Conservation (phyloP, 2,113 vertebrate species). For the Formicarius rufipectus region DNA sequence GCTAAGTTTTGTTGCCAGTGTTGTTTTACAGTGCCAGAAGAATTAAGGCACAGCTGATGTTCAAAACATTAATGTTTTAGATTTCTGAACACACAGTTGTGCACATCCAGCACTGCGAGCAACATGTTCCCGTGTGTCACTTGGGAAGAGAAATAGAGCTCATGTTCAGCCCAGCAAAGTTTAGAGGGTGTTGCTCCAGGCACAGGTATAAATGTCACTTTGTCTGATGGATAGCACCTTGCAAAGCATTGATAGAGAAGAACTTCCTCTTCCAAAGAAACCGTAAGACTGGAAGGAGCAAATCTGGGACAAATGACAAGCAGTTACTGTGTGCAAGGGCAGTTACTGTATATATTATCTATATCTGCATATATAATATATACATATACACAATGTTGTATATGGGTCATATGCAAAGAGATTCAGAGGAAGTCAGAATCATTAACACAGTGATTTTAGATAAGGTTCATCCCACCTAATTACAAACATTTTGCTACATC, state of each 20-base stretch:
- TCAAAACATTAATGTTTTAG: not conserved
- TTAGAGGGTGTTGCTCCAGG: not conserved
- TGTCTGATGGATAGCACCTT: not conserved
- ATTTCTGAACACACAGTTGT: not conserved
- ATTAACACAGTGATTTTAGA: not conserved
- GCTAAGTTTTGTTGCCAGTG: not conserved
- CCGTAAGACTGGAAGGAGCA: not conserved
- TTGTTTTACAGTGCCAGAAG: not conserved
- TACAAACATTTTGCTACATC: not conserved
- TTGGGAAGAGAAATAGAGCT: not conserved
- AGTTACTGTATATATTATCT: not conserved
- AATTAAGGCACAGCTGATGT: not conserved
- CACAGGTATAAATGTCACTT: not conserved
- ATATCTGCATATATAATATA: not conserved
- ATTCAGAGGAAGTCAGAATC: not conserved
- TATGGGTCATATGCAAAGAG: not conserved
- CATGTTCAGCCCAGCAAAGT: not conserved
- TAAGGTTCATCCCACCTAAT: not conserved
- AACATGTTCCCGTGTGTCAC: not conserved
- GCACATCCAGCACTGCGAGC: not conserved
- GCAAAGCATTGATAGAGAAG: not conserved
- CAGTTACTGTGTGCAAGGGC: not conserved
- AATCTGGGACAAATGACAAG: not conserved
- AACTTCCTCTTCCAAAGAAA: not conserved
- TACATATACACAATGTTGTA: not conserved